Evolutionary conservation across 2,113 vertebrate genomes (phyloP).

Genomic region (Otus sunia): DNA sequence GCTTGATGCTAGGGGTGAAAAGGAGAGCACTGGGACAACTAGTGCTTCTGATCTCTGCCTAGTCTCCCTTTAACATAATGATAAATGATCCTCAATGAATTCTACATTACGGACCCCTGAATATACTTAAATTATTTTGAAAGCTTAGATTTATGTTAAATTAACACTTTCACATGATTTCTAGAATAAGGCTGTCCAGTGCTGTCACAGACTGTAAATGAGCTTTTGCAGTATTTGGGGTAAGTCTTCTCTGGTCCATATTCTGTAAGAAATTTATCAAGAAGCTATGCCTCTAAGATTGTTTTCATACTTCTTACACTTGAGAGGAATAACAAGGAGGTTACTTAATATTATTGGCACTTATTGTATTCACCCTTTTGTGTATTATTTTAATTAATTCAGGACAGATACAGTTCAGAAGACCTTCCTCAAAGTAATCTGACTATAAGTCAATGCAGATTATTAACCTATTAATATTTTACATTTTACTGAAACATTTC

Average conservation of each 20-base stretch:
- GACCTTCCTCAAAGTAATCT: background rate
- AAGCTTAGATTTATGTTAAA: conserved; percentile 35
- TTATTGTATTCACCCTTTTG: background rate
- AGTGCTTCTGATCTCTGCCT: conserved; percentile 1
- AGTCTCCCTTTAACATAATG: background rate
- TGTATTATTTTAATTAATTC: conserved; percentile 16
- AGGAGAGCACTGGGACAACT: conserved; percentile 51
- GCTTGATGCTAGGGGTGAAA: conserved; percentile 51
- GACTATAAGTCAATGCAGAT: background rate
- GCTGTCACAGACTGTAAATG: background rate
- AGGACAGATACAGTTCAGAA: background rate
- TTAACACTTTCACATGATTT: background rate
- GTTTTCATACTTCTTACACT: background rate
- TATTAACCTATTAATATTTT: conserved; percentile 13
- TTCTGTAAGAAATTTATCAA: background rate
- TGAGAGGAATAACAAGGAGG: background rate
- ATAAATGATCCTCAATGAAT: conserved; percentile 31
- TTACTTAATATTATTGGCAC: background rate
- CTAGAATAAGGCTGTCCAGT: background rate
- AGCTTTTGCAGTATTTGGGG: background rate
- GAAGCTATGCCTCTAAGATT: background rate
- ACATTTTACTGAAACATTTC: background rate
- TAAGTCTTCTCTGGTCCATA: background rate
- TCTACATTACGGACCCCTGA: background rate
- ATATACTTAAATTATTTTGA: conserved; percentile 39